A percentile compares a stretch with the other conserved stretches of the same genome.
These are phyloP conservation scores for Nyctereutes procyonoides DNA, from an alignment of 2,113 vertebrate species.

Conservation along the genomic window DNA sequence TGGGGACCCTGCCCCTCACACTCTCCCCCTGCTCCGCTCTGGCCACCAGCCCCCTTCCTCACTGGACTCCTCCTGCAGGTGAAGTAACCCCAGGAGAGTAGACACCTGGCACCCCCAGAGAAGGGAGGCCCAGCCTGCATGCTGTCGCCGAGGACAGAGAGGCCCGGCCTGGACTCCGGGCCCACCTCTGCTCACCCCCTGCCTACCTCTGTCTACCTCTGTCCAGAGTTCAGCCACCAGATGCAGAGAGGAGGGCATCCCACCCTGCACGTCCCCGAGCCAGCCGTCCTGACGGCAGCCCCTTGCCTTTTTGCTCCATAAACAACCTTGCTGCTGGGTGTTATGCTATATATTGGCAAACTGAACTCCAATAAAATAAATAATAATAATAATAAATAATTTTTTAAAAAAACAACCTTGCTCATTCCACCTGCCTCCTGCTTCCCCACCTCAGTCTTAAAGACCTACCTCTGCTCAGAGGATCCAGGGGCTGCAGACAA, in stretches of 20 bases:
- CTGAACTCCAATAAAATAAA: no score
- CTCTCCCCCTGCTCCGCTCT: background rate
- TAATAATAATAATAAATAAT: no score
- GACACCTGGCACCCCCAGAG: fast-evolving
- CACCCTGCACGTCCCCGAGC: fast-evolving
- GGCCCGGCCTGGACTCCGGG: background rate
- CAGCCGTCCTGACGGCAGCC: background rate
- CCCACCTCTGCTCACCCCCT: background rate
- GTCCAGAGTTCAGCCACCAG: background rate
- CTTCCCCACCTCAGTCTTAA: background rate
- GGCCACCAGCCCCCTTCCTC: background rate
- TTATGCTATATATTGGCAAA: no score
- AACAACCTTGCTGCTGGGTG: background rate
- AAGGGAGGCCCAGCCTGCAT: background rate
- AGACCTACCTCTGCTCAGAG: background rate
- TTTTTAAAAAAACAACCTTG: background rate
- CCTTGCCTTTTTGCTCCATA: fast-evolving
- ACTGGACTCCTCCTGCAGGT: background rate
- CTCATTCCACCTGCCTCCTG: background rate
- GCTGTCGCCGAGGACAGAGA: background rate
- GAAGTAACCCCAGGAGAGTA: background rate
- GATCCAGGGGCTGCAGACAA: background rate
- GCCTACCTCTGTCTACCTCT: background rate
- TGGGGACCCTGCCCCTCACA: fast-evolving
- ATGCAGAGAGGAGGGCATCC: no score